Base-by-base conservation (phyloP, 2,888 invertebrate species). In the Litoditis marina region DNA sequence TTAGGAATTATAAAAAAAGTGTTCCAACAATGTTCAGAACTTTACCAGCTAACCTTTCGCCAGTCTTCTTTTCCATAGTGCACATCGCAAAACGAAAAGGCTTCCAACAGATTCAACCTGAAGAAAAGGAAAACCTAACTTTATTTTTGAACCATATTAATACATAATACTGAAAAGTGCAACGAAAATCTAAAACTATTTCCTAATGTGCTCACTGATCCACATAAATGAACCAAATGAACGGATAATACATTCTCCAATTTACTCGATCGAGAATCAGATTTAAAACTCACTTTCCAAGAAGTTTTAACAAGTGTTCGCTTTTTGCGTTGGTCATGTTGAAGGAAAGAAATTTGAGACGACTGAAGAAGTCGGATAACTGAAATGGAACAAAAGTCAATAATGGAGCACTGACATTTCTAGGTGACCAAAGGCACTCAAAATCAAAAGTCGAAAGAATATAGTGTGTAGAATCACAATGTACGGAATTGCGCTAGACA, bases 41-140 rank as follows among this genome's bases (percentile, higher is more conserved):
- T 3, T 32, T 34, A n/a, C 8, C 25, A 25, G 36, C 54, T 30
- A 2, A 54, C 61, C 39, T 27, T 13, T 0, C 34, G 1, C 70
- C 70, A 71, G 22, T 68, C 64, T 0, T 32, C 22, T 30, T 28
- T 11, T 16, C 42, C 42, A 44, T 66, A 71, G 8, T 32, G 42
- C 6, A 61, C 60, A 42, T 71, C 71, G 6, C 54, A 25, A 36
- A 51, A 68, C 2, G 68, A 62, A 27, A 71, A 71, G 8, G 60
- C 63, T 4, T 63, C 68, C 2, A 71, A 60, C 13, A 69, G 56
- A 2, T 60, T 46, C 31, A 65, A 49, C 49, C 59, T 58, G 52
- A 47, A 62, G n/a, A n/a, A n/a, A n/a, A n/a, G n/a, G n/a, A n/a
- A n/a, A n/a, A n/a, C n/a, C n/a, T n/a, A n/a, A n/a, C n/a, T n/a